Percentiles rank a stretch among this genome's conserved stretches.
These are phyloP conservation scores for Physella acuta DNA, from an alignment of 1,140 invertebrate genomes.

Conservation along the genomic window DNA sequence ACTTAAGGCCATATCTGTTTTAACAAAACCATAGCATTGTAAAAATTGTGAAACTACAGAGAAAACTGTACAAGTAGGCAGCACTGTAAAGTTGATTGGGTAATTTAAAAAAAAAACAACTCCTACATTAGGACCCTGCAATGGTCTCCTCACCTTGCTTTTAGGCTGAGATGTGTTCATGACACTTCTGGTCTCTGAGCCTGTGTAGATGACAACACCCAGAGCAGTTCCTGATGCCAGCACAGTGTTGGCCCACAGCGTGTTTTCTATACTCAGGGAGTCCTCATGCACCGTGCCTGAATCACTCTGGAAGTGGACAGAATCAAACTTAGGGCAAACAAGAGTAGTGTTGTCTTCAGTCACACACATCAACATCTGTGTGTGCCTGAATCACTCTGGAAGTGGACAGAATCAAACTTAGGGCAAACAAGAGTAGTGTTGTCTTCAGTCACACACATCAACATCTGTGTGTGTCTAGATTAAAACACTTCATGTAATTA, in stretches of 20 bases:
- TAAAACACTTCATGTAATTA: too few species aligned
- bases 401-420: constrained; percentile 21
- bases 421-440: too few species aligned
- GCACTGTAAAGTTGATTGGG: too few species aligned
- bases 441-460: too few species aligned
- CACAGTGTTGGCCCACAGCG: constrained; percentile 97
- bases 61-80: too few species aligned
- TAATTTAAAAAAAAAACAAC: too few species aligned
- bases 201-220: constrained; percentile 95
- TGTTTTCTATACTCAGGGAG: constrained; percentile 93
- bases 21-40: too few species aligned
- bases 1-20: too few species aligned
- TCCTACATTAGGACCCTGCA: too few species aligned
- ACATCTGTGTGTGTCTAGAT: constrained; percentile 34
- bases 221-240: constrained; percentile 91
- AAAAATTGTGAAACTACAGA: too few species aligned
- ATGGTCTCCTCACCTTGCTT: constrained; percentile 77
- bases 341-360: too few species aligned
- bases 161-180: constrained; percentile 98
- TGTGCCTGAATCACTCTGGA: constrained; percentile 44
- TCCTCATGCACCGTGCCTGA: constrained; percentile 65
- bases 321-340: constrained; percentile 23
- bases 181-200: constrained; percentile 90
- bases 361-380: too few species aligned
- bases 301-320: constrained; percentile 43